Evolutionary conservation across 2,113 vertebrate genomes (phyloP).

Genomic region (Mastomys natalensis): DNA sequence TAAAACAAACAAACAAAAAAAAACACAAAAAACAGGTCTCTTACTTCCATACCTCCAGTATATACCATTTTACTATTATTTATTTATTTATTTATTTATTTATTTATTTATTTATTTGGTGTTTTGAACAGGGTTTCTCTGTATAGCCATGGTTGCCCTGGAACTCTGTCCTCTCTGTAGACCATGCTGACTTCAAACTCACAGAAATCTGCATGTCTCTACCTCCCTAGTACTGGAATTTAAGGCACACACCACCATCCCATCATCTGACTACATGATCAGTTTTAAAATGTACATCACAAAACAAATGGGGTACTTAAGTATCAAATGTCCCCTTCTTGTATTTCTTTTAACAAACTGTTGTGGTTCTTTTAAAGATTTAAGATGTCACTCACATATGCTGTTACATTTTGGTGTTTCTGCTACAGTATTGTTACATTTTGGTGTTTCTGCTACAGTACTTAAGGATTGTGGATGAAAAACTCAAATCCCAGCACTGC

Average conservation of each 20-base stretch:
- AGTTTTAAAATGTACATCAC: not conserved
- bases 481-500: not conserved
- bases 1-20: not conserved
- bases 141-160: not conserved
- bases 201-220: not conserved
- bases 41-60: not conserved
- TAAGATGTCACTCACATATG: constrained; percentile 27
- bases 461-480: not conserved
- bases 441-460: too few species aligned
- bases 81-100: not conserved
- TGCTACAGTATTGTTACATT: too few species aligned
- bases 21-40: not conserved
- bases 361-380: not conserved
- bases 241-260: not conserved
- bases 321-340: not conserved
- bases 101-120: not conserved
- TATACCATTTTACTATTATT: not conserved
- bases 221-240: not conserved
- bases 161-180: not conserved
- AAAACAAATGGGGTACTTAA: constrained; percentile 9
- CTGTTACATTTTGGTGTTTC: constrained; percentile 4
- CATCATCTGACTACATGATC: not conserved
- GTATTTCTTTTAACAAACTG: constrained; percentile 50
- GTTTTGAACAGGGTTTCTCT: not conserved
- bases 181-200: not conserved